These are phyloP conservation scores for Ametastegia equiseti DNA, from an alignment of 2,888 invertebrate species.

Conservation along the genomic window DNA sequence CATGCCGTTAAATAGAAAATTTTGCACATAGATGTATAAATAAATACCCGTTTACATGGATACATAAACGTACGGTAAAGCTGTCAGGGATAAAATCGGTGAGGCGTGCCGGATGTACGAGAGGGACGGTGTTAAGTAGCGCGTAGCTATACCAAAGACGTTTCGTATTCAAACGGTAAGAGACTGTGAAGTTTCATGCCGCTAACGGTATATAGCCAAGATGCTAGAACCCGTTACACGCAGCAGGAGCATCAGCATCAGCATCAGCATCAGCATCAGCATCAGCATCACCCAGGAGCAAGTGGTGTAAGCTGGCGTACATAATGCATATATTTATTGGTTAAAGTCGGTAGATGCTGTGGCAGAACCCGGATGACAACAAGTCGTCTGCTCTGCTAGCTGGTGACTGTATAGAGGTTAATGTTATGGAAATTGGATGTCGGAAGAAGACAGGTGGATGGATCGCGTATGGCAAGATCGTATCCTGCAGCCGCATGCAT, in stretches of 20 bases:
- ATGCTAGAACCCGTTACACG: conserved; percentile 18
- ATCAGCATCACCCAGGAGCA: too few species aligned
- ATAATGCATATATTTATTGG: conserved; percentile 43
- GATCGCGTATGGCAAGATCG: conserved; percentile 48
- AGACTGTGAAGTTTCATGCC: conserved; percentile 26
- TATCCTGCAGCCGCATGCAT: conserved; percentile 20
- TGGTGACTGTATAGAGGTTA: conserved; percentile 64
- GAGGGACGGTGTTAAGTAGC: conserved; percentile 5
- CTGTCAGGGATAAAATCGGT: background rate
- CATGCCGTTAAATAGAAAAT: too few species aligned
- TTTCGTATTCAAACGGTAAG: conserved; percentile 41
- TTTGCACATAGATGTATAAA: too few species aligned
- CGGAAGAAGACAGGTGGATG: conserved; percentile 66
- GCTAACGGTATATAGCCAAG: conserved; percentile 26
- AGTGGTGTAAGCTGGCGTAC: conserved; percentile 40
- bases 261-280: too few species aligned
- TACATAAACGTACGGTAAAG: background rate
- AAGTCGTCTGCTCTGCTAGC: conserved; percentile 40
- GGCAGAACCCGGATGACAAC: conserved; percentile 24
- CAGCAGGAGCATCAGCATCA: too few species aligned
- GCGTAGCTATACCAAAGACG: conserved; percentile 21
- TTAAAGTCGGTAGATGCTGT: conserved; percentile 1
- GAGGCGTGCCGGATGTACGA: background rate
- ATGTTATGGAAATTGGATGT: conserved; percentile 74
- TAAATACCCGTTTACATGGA: background rate